Evolutionary conservation across 92 coral and sea anemone species (phyloP), one percentile per base, ranked within the genome.

Genomic region (Porites divaricata): DNA sequence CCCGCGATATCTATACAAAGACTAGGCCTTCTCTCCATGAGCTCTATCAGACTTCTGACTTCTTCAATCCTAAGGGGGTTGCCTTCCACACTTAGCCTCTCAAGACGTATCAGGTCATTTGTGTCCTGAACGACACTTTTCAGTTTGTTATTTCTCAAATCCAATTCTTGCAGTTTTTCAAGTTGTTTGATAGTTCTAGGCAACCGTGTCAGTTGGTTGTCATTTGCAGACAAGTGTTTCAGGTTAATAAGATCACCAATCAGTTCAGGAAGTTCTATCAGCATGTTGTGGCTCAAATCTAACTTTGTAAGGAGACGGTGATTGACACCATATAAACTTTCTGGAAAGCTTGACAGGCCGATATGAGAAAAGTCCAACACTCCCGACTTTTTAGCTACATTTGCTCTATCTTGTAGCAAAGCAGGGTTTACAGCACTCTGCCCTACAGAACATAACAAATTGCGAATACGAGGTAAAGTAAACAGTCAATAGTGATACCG

Each of bases 401-500:
- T 35, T 35, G 45, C 4, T 35, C 45, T 0, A 3, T 35, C 0
- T 35, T 35, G 45, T 35, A 35, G 45, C 45, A 35, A 35, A 35
- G 45, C 45, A 35, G 45, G 45, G 45, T 35, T 35, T 35, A 35
- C 45, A 3, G 6, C 0, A 35, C 45, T 35, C 45, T 0, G 7
- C 45, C 45, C 45, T 35, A 35, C 45, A 35, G 0, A 35, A 35
- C 7, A 35, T 0, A 35, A 35, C 6, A 35, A 35, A 35, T 1
- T 26, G 28, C 2, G 28, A 26, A 1, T 1, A 26, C 2, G 28
- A 35, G 45, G 3, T 0, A 35, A 4, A 35, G 45, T 35, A 35
- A 35, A 0, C 0, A 35, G 0, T 35, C 45, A 35, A 35, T 35
- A 0, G n/a, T 0, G 0, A 35, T 35, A 0, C 45, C 7, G 0